Evolutionary conservation across 2,888 invertebrate genomes (phyloP).

Genomic region (Pecten maximus): DNA sequence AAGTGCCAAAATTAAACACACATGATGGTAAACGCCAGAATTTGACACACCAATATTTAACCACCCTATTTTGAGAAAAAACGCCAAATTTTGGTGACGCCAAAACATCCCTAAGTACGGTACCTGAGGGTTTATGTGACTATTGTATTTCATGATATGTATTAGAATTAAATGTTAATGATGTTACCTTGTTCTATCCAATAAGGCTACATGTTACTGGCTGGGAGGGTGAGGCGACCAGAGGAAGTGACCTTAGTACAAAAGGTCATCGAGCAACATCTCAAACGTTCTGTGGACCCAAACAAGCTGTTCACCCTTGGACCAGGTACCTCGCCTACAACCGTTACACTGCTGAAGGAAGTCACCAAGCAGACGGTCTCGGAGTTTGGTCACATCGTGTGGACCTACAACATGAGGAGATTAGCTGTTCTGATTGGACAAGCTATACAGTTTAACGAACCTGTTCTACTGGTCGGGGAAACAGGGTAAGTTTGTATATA

Average conservation of each 20-base stretch:
- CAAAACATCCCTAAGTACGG: too few species aligned
- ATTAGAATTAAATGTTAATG: too few species aligned
- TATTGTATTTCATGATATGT: too few species aligned
- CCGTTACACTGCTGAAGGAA: constrained; percentile 80
- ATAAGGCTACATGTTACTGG: constrained; percentile 92
- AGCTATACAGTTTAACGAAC: constrained; percentile 95
- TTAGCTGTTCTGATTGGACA: constrained; percentile 87
- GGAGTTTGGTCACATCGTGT: constrained; percentile 92
- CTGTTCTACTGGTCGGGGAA: constrained; percentile 96
- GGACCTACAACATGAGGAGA: constrained; percentile 95
- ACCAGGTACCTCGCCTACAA: constrained; percentile 89
- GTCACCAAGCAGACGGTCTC: constrained; percentile 64
- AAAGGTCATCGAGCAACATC: constrained; percentile 86
- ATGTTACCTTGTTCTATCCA: neutral
- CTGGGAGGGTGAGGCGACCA: constrained; percentile 93
- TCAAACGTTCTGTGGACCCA: constrained; percentile 89
- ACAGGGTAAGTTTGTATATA: constrained; percentile 92
- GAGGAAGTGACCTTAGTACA: constrained; percentile 93
- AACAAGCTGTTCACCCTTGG: constrained; percentile 87
- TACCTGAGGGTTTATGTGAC: too few species aligned
- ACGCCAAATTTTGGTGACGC: too few species aligned
- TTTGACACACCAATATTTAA: too few species aligned
- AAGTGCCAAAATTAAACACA: too few species aligned
- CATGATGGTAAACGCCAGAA: too few species aligned
- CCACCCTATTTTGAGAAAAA: too few species aligned